Percentiles rank a stretch among this genome's conserved stretches.
Evolutionary conservation across 1,140 invertebrate genomes (phyloP).

Genomic region (Drosophila pachea): DNA sequence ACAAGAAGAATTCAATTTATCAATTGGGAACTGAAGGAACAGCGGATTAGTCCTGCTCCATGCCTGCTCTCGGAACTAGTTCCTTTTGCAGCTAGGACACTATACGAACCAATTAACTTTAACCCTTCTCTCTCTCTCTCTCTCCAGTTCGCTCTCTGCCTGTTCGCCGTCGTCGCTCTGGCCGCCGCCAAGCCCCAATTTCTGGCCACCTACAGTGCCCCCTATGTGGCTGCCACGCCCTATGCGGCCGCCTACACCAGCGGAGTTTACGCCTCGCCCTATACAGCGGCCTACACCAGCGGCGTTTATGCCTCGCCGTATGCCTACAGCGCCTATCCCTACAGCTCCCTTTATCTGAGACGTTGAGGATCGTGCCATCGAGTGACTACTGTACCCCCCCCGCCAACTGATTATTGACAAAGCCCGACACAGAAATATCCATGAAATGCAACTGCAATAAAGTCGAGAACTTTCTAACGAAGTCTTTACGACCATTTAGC

Average conservation of each 20-base stretch:
- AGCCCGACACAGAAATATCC: too few relatives aligned
- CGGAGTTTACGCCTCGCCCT: slow-evolving; percentile 59
- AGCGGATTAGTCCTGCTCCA: too few relatives aligned
- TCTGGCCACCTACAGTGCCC: slow-evolving; percentile 59
- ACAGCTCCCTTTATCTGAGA: slow-evolving; percentile 64
- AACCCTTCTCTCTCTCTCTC: neutral
- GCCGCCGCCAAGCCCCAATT: slow-evolving; percentile 70
- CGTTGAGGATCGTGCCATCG: slow-evolving; percentile 30
- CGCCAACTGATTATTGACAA: too few relatives aligned
- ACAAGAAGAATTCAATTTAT: too few relatives aligned
- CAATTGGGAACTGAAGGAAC: too few relatives aligned
- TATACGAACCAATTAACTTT: neutral
- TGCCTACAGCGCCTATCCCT: slow-evolving; percentile 63
- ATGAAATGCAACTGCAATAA: slow-evolving; percentile 42
- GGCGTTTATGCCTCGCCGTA: slow-evolving; percentile 65
- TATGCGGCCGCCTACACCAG: slow-evolving; percentile 57
- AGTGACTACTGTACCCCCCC: slow-evolving; percentile 28
- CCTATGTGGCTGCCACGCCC: slow-evolving; percentile 61
- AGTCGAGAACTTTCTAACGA: slow-evolving; percentile 27
- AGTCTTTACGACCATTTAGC: slow-evolving; percentile 48
- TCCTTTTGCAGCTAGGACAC: neutral
- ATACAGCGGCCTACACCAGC: slow-evolving; percentile 58
- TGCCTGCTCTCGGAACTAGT: too few relatives aligned
- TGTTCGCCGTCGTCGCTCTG: slow-evolving; percentile 68
- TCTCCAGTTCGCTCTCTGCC: slow-evolving; percentile 64